Base-by-base conservation (phyloP, 2,797 vertebrate genomes). In the Schizothorax lantsangensis region DNA sequence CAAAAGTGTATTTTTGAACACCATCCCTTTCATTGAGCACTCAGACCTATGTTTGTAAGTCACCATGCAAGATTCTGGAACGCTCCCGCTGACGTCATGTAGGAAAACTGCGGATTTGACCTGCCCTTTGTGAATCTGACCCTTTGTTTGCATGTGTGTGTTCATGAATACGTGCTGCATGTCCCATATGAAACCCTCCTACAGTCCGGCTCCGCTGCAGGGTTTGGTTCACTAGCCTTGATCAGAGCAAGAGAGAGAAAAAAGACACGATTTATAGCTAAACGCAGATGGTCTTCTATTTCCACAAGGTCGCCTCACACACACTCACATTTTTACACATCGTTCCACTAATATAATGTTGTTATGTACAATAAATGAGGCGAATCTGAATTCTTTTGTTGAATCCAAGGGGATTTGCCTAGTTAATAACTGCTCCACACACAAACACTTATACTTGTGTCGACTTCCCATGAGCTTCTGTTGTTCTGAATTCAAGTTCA, bases 251-350 rank as follows among this genome's bases (percentile, higher is more conserved):
- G 49, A 73, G 47, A 49, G 17, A 45, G 69, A 73, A 88, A 79
- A 81, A 79, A 86, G 6, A 33, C 71, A 36, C 10, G 84, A 91
- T 88, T 89, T 68, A 88, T 90, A 74, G 80, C 87, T 30, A 49
- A 89, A 79, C 45, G 40, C 89, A 91, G 87, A 85, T 90, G 87
- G 85, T 73, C 26, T 80, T 82, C 23, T 40, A 72, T 43, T 45
- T 71, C 15, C 66, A 64, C 2, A 11, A 23, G 30, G 15, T 47
- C 57, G 77, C 19, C 64, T 78, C 30, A 66, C 38, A 68, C 69
- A 40, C 45, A 64, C 47, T 69, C 30, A 38, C 64, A 52, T n/a
- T 33, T 57, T 86, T 52, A 14, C 17, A 43, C 36, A 9, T 59
- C 36, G 14, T 59, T 79, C 77, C 54, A 62, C 77, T 59, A 15